These are phyloP conservation scores for Myrmophylax atrothorax DNA, from an alignment of 2,113 vertebrate genomes.

Conservation along the genomic window DNA sequence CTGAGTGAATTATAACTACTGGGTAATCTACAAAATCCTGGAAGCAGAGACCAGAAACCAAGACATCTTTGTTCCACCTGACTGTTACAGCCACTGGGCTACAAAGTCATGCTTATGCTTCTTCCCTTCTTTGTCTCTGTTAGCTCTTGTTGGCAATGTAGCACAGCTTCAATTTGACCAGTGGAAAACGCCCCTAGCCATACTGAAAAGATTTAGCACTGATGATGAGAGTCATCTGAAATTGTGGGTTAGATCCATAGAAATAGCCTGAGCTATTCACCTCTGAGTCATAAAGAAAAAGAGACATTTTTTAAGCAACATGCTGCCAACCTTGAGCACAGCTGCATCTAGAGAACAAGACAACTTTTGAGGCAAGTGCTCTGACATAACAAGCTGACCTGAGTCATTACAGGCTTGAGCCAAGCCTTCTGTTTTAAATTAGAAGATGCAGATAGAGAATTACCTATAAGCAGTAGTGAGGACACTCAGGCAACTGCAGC, in stretches of 20 bases:
- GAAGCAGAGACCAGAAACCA: not conserved
- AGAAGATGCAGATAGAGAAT: not conserved
- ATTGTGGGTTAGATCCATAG: not conserved
- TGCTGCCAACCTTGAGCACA: not conserved
- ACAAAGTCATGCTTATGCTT: not conserved
- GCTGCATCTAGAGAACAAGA: not conserved
- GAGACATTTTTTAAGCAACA: not conserved
- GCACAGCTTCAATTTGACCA: not conserved
- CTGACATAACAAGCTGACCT: constrained; percentile 36
- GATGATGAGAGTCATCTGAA: constrained; percentile 6
- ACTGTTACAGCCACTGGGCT: not conserved
- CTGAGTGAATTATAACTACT: not conserved
- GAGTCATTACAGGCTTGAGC: constrained; percentile 4
- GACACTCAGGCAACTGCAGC: not conserved
- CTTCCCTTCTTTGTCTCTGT: not conserved
- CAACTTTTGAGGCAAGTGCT: not conserved
- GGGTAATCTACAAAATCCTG: not conserved
- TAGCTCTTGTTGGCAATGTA: not conserved
- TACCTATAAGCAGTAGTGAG: not conserved
- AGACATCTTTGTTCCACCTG: not conserved
- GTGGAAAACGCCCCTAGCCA: not conserved
- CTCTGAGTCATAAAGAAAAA: constrained; percentile 54
- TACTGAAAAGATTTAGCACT: not conserved
- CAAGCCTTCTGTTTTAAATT: not conserved
- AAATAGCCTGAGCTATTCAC: constrained; percentile 8